Conservation (phyloP, 1,140 invertebrate genomes). For the Augochlora pura region DNA sequence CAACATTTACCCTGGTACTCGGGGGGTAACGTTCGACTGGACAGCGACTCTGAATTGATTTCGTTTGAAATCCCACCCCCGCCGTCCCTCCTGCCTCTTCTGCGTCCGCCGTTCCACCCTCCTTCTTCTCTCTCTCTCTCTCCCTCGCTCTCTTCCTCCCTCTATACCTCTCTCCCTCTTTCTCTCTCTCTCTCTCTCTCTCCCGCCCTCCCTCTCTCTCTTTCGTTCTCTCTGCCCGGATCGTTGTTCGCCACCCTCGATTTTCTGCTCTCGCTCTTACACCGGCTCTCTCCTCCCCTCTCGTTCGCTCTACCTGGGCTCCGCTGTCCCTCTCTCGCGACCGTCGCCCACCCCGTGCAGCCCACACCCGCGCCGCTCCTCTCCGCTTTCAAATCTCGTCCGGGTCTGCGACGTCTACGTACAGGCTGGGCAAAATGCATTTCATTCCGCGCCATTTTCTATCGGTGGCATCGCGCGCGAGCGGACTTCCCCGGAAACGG, state of each 20-base stretch:
- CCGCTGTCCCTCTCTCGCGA: too few species aligned
- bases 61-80: slow-evolving; percentile 76
- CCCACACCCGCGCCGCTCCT: not conserved
- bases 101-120: slow-evolving; percentile 46
- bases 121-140: slow-evolving; percentile 44
- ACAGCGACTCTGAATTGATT: slow-evolving; percentile 79
- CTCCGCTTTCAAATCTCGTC: slow-evolving; percentile 57
- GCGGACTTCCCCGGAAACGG: slow-evolving; percentile 5
- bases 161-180: slow-evolving; percentile 17
- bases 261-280: slow-evolving; percentile 49
- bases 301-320: not conserved
- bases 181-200: slow-evolving; percentile 24
- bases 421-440: slow-evolving; percentile 60
- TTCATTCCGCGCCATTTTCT: slow-evolving; percentile 55
- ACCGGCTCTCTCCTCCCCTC: slow-evolving; percentile 29
- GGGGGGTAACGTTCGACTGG: slow-evolving; percentile 75
- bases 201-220: slow-evolving; percentile 29
- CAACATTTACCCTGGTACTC: slow-evolving; percentile 75
- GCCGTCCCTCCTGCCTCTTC: slow-evolving; percentile 60
- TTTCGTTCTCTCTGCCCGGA: slow-evolving; percentile 23
- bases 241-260: slow-evolving; percentile 40
- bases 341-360: slow-evolving; percentile 29
- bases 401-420: slow-evolving; percentile 56
- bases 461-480: slow-evolving; percentile 36
- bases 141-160: slow-evolving; percentile 25